These are phyloP conservation scores for Cataglyphis livida DNA, from an alignment of 2,888 invertebrate species.

Conservation along the genomic window DNA sequence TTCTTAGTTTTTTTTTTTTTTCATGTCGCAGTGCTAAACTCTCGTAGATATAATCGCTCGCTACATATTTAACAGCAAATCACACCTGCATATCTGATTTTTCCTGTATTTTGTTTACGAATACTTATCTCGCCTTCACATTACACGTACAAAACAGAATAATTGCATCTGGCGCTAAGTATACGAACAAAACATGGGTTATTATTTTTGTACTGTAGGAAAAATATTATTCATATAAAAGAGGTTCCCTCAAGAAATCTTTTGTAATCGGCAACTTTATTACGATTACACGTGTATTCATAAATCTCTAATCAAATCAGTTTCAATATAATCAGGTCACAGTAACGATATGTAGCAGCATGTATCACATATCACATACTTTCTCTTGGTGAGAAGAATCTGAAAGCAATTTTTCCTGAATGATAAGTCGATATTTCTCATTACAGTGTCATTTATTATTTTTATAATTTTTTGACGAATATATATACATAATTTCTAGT, in stretches of 20 bases:
- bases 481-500: not conserved
- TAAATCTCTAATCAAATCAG: not conserved
- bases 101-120: not conserved
- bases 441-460: not conserved
- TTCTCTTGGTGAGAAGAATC: slow-evolving; percentile 27
- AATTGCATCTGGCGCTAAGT: not conserved
- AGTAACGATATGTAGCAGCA: slow-evolving; percentile 37
- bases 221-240: not conserved
- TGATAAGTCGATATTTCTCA: not conserved
- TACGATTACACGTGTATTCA: slow-evolving; percentile 18
- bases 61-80: not conserved
- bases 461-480: not conserved
- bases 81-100: not conserved
- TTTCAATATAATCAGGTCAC: slow-evolving; percentile 31
- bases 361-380: slow-evolving; percentile 17
- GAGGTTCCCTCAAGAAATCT: not conserved
- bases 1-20: not conserved
- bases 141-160: no score
- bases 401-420: not conserved
- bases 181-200: not conserved
- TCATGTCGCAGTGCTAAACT: slow-evolving; percentile 4
- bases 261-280: slow-evolving; percentile 9
- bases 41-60: not conserved
- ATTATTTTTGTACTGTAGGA: slow-evolving; percentile 15
- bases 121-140: not conserved